phyloP scores from a whole-genome alignment of 2,888 invertebrate species.

The Aporophyla lueneburgensis region DNA sequence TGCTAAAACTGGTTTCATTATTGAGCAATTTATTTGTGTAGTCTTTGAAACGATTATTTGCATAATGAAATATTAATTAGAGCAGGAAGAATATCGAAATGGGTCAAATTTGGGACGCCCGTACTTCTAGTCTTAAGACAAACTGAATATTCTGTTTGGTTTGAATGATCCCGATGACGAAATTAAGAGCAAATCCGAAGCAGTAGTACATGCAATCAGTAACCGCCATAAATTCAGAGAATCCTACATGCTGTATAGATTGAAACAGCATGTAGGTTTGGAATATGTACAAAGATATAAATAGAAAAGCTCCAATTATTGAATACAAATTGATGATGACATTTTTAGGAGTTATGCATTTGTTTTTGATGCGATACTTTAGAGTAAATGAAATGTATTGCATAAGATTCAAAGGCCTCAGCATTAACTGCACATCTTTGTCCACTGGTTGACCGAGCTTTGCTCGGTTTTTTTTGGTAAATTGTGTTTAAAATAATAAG shows the following conservation, averaged over 20 bases:
- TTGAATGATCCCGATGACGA: constrained; percentile 5
- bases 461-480: no score
- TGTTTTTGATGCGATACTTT: constrained; percentile 22
- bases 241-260: not conserved
- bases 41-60: constrained; percentile 44
- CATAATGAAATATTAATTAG: no score
- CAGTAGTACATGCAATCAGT: constrained; percentile 12
- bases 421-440: constrained; percentile 22
- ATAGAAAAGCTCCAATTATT: not conserved
- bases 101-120: no score
- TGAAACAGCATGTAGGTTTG: not conserved
- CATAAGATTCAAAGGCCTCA: constrained; percentile 20
- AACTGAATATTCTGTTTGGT: constrained; percentile 8
- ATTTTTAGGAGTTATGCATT: constrained; percentile 3
- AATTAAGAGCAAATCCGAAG: constrained; percentile 19
- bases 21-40: constrained; percentile 20
- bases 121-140: constrained; percentile 3
- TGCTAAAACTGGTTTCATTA: not conserved
- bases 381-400: not conserved
- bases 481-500: no score
- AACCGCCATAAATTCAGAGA: not conserved
- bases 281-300: constrained; percentile 1
- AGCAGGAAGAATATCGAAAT: no score
- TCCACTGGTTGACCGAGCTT: no score
- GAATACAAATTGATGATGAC: not conserved